phyloP scores from a whole-genome alignment of 2,888 invertebrate species.

The Nemurella pictetii region DNA sequence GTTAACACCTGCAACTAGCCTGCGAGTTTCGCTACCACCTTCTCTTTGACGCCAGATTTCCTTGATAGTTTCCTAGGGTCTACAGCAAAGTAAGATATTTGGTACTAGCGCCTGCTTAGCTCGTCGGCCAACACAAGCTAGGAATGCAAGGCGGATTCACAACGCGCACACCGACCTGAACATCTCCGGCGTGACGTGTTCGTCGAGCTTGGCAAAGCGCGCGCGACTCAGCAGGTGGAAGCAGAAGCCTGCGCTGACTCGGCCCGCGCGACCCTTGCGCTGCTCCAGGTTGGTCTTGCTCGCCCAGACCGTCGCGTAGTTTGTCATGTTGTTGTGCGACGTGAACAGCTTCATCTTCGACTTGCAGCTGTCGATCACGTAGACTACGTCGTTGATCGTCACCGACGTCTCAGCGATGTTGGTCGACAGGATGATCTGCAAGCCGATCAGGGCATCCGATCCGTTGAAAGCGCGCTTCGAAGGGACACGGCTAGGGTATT shows the following conservation, averaged over 20 bases:
- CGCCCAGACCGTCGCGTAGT: conserved; percentile 96
- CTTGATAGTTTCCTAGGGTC: too few species aligned
- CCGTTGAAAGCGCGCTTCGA: too few species aligned
- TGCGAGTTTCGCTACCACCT: too few species aligned
- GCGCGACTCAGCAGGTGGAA: conserved; percentile 82
- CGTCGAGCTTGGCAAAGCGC: conserved; percentile 72
- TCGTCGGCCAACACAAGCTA: too few species aligned
- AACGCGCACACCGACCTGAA: conserved; percentile 70
- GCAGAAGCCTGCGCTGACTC: conserved; percentile 90
- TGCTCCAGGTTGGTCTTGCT: conserved; percentile 94
- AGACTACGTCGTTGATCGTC: conserved; percentile 98
- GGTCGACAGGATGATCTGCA: conserved; percentile 89
- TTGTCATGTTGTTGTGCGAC: conserved; percentile 98
- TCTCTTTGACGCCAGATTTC: too few species aligned
- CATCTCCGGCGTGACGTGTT: conserved; percentile 96
- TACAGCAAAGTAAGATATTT: too few species aligned
- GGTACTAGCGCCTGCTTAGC: too few species aligned
- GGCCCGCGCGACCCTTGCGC: conserved; percentile 91
- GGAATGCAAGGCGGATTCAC: too few species aligned
- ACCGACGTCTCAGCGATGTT: conserved; percentile 99
- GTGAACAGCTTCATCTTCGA: conserved; percentile 97
- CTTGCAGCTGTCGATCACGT: conserved; percentile 96
- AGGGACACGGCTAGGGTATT: too few species aligned
- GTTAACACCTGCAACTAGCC: too few species aligned
- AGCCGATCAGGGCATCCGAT: too few species aligned